These are phyloP conservation scores for Troilus luridus DNA, from an alignment of 2,888 invertebrate genomes.

Conservation along the genomic window DNA sequence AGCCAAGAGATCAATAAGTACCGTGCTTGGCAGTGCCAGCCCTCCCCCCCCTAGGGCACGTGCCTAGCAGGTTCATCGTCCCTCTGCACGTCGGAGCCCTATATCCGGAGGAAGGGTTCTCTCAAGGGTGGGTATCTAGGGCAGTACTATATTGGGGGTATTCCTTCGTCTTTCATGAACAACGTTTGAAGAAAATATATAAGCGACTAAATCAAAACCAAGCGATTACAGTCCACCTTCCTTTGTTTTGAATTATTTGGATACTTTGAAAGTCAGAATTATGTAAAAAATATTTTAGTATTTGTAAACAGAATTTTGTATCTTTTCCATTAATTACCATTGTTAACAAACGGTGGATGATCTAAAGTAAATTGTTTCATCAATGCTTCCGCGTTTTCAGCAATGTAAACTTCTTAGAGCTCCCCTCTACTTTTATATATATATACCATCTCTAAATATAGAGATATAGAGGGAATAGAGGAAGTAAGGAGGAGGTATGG, in stretches of 20 bases:
- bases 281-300: no score
- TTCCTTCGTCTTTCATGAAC: not conserved
- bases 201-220: not conserved
- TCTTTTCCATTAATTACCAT: no score
- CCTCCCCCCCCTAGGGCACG: not conserved
- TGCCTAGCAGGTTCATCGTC: constrained; percentile 13
- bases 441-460: no score
- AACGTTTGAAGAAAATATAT: not conserved
- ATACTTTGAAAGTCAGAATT: no score
- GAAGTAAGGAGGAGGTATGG: no score
- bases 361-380: no score
- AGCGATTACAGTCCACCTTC: not conserved
- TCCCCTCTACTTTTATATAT: no score
- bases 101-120: not conserved
- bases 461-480: no score
- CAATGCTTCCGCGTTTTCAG: no score
- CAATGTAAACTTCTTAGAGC: no score
- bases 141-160: not conserved
- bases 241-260: not conserved
- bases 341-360: no score
- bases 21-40: not conserved
- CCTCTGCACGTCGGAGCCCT: not conserved
- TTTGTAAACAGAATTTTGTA: no score
- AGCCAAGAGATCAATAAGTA: not conserved
- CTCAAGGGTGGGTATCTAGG: not conserved